Conservation (phyloP, 2,888 invertebrate genomes). For the Aphelenchoides bicaudatus region DNA sequence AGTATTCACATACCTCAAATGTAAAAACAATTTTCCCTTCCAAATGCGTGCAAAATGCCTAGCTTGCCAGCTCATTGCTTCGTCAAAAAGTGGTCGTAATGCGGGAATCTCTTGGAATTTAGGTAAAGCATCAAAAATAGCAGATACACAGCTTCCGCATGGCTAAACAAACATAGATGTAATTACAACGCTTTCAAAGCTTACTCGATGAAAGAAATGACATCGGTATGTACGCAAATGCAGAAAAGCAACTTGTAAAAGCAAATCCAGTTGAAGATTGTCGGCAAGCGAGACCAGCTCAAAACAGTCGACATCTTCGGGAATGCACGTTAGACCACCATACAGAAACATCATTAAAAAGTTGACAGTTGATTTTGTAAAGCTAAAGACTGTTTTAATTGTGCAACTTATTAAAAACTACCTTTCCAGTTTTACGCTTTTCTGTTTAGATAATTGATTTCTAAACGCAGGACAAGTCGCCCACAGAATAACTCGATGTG, state of each 20-base stretch:
- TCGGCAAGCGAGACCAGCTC: conserved; percentile 75
- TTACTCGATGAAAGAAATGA: conserved; percentile 85
- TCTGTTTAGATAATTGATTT: conserved; percentile 61
- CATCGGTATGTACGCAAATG: conserved; percentile 83
- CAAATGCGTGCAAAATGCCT: conserved; percentile 80
- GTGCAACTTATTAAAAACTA: not conserved
- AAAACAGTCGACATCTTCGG: conserved; percentile 68
- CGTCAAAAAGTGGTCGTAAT: conserved; percentile 45
- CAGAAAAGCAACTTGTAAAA: conserved; percentile 84
- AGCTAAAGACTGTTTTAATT: conserved; percentile 65
- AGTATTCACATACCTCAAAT: too few relatives aligned
- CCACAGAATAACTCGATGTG: conserved; percentile 80
- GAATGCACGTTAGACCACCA: conserved; percentile 83
- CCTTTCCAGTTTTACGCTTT: conserved; percentile 41
- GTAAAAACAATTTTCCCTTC: conserved; percentile 84
- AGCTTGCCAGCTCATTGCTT: conserved; percentile 53
- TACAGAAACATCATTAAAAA: conserved; percentile 89
- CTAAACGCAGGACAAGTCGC: conserved; percentile 89
- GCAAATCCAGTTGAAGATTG: conserved; percentile 81
- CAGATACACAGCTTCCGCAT: conserved; percentile 80
- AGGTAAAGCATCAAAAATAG: conserved; percentile 81
- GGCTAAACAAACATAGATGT: conserved; percentile 68
- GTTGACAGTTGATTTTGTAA: conserved; percentile 79
- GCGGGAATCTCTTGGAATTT: conserved; percentile 69
- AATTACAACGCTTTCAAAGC: too few relatives aligned